A percentile compares a stretch with the other conserved stretches of the same genome.
These are phyloP conservation scores for Capitulum mitella DNA, from an alignment of 2,888 invertebrate species.

Conservation along the genomic window DNA sequence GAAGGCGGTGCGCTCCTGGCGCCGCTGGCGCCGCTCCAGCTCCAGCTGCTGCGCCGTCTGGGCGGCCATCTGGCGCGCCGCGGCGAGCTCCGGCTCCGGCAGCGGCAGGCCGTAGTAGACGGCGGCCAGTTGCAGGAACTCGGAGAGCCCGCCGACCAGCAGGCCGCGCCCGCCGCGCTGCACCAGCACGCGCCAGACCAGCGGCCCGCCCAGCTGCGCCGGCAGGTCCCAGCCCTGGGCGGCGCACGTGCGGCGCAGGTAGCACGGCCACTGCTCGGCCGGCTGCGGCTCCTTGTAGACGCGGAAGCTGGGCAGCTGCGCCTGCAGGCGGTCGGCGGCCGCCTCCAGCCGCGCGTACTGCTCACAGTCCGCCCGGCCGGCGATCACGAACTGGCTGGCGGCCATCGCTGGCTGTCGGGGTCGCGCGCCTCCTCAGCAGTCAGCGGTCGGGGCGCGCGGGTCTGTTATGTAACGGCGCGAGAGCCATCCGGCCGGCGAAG, in stretches of 20 bases:
- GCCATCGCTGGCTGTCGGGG: neutral
- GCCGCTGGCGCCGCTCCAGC: neutral
- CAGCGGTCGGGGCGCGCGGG: too few relatives aligned
- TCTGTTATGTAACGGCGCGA: too few relatives aligned
- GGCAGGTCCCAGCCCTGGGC: slow-evolving; percentile 19
- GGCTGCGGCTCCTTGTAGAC: neutral
- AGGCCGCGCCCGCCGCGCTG: slow-evolving; percentile 19
- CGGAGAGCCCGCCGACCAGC: slow-evolving; percentile 1
- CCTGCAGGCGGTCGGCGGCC: neutral
- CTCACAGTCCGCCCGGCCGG: slow-evolving; percentile 6
- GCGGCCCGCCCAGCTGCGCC: neutral
- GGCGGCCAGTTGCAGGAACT: neutral
- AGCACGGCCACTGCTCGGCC: neutral
- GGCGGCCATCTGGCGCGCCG: neutral
- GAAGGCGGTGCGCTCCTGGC: neutral
- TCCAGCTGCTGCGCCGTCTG: neutral
- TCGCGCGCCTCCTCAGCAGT: too few relatives aligned
- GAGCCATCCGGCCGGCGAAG: too few relatives aligned
- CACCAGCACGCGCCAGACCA: slow-evolving; percentile 6
- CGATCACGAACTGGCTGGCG: slow-evolving; percentile 3
- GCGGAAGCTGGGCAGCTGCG: neutral
- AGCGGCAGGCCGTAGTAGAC: neutral
- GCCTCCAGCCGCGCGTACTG: slow-evolving; percentile 20
- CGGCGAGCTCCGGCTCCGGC: neutral
- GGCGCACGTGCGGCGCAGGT: neutral